These are phyloP conservation scores for Pteronura brasiliensis DNA, from an alignment of 2,113 vertebrate species.

Conservation along the genomic window DNA sequence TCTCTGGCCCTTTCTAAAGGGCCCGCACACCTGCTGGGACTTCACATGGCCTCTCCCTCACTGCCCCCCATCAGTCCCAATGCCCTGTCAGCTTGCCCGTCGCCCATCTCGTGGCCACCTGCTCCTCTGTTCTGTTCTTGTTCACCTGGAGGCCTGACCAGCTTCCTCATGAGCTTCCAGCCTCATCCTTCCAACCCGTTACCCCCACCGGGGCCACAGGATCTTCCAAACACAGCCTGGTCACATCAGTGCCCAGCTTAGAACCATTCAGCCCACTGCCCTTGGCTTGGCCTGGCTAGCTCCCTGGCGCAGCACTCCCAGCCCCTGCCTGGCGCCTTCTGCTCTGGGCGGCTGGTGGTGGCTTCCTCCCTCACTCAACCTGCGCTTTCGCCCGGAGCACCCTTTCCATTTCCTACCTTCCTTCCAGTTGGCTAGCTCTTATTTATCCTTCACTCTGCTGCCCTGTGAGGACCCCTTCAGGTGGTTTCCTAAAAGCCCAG, in stretches of 20 bases:
- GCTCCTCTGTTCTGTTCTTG: no score
- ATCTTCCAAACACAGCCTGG: not conserved
- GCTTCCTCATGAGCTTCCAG: not conserved
- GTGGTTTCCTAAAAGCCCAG: no score
- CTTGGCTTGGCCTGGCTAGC: not conserved
- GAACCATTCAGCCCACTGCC: not conserved
- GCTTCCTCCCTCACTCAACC: not conserved
- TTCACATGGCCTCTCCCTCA: not conserved
- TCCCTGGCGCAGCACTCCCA: fast-evolving
- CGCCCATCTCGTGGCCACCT: not conserved
- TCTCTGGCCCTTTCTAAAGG: not conserved
- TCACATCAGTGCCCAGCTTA: not conserved
- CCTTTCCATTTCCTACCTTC: not conserved
- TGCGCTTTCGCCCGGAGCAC: not conserved
- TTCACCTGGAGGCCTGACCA: not conserved
- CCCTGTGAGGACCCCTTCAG: not conserved
- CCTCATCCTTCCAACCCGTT: not conserved
- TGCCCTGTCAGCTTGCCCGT: not conserved
- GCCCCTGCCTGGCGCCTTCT: not conserved
- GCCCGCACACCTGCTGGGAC: not conserved
- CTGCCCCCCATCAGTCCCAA: not conserved
- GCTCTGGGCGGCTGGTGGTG: not conserved
- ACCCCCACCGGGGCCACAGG: not conserved
- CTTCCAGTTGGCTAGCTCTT: not conserved
- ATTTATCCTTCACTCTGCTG: not conserved